Evolutionary conservation across 2,113 vertebrate species (phyloP).

Genomic region (Camarhynchus parvulus): DNA sequence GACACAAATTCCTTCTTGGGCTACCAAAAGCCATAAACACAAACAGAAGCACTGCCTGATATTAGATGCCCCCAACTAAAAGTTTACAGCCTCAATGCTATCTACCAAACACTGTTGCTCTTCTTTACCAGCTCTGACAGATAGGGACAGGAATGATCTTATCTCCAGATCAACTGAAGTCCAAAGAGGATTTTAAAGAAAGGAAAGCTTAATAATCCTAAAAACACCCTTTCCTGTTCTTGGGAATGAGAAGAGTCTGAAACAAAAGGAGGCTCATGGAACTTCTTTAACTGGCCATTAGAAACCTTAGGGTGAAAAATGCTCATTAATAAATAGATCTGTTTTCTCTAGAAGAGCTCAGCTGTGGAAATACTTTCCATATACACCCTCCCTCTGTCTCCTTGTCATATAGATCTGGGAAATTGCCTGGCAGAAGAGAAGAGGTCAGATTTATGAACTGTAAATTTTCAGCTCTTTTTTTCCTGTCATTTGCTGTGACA

Average conservation of each 20-base stretch:
- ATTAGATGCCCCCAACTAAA: background rate
- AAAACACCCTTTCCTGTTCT: conserved; percentile 4
- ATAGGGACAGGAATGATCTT: conserved; percentile 17
- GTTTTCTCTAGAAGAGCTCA: background rate
- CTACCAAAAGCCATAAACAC: background rate
- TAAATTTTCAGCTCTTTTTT: background rate
- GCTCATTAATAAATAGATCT: background rate
- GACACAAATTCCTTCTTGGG: background rate
- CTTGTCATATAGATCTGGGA: background rate
- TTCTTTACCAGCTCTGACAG: background rate
- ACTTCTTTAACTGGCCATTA: background rate
- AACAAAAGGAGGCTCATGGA: background rate
- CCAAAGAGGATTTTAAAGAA: conserved; percentile 9
- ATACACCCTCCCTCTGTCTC: background rate
- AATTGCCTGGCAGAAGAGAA: background rate
- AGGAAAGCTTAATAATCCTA: background rate
- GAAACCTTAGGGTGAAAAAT: background rate
- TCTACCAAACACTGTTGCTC: background rate
- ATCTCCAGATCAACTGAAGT: background rate
- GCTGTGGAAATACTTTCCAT: conserved; percentile 24
- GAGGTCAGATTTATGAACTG: conserved; percentile 43
- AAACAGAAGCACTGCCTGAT: background rate
- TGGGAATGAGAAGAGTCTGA: background rate
- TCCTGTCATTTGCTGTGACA: background rate
- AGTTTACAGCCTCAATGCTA: background rate